Base-by-base conservation (phyloP, 2,888 invertebrate genomes). In the Laothoe populi region DNA sequence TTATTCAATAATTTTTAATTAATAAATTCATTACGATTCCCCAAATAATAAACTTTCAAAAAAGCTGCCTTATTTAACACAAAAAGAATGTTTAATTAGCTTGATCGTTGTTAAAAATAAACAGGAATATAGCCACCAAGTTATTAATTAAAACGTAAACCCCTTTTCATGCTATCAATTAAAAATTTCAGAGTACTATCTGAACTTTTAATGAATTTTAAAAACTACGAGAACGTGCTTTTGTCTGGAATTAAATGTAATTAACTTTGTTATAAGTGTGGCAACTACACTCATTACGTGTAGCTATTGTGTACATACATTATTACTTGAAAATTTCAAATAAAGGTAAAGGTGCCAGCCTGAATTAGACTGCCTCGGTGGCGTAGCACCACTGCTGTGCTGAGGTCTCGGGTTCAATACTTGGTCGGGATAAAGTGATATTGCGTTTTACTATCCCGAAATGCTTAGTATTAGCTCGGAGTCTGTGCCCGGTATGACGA, bases 11-110 rank as follows among this genome's bases (percentile, higher is more conserved):
- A n/a, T n/a, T n/a, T n/a, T n/a, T n/a, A n/a, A n/a, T n/a, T n/a
- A n/a, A n/a, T n/a, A n/a, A n/a, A n/a, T 23, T 48, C 35, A 24
- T 40, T 48, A 49, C 11, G 35, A 24, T 60, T 49, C 38, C 24
- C 19, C 16, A 40, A 38, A 48, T 13, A 48, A 35, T 13, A 48
- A 40, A 49, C 38, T 60, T 48, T 38, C 40, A 40, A 60, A 40
- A 40, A n/a, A 24, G 10, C 60, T 23, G 21, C 13, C 58, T 48
- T 38, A 48, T 24, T 48, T 38, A 24, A 42, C 38, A 48, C 62
- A 60, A 68, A 66, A 66, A 66, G 66, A 64, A 64, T 45, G 24
- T 70, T 68, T 66, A 68, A 69, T 67, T 67, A 67, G 66, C 65
- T 66, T 40, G 62, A 66, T 68, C 66, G 62, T 57, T 61, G 46